Evolutionary conservation across 1,140 invertebrate genomes (phyloP).

Genomic region (Pantala flavescens): DNA sequence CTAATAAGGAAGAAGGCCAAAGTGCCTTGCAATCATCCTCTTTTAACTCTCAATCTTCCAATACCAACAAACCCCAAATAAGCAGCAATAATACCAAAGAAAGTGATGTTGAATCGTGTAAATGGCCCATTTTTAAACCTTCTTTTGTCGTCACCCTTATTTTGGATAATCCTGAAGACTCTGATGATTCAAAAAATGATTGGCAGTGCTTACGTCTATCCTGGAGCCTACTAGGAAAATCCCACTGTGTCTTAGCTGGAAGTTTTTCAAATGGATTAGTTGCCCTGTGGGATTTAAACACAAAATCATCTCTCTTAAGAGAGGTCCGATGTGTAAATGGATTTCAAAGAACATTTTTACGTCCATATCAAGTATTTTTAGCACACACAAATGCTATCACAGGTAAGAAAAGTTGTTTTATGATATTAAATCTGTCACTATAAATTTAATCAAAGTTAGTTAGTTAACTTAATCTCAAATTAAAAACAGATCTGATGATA

Average conservation of each 20-base stretch:
- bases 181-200: slow-evolving; percentile 25
- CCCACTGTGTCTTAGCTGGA: slow-evolving; percentile 39
- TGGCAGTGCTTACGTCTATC: slow-evolving; percentile 37
- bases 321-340: slow-evolving; percentile 30
- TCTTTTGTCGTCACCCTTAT: slow-evolving; percentile 34
- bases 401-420: slow-evolving; percentile 31
- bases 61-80: no score
- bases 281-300: slow-evolving; percentile 45
- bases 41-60: background rate
- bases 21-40: background rate
- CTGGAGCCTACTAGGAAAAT: slow-evolving; percentile 33
- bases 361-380: slow-evolving; percentile 35
- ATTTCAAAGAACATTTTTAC: slow-evolving; percentile 35
- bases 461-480: no score
- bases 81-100: background rate
- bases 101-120: background rate
- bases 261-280: slow-evolving; percentile 53
- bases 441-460: no score
- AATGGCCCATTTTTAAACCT: slow-evolving; percentile 32
- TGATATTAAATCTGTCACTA: background rate
- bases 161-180: slow-evolving; percentile 27
- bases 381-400: slow-evolving; percentile 36
- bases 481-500: no score
- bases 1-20: background rate
- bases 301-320: slow-evolving; percentile 40